phyloP scores from a whole-genome alignment of 2,797 vertebrate species.

The Pyrocephalus nanus region DNA sequence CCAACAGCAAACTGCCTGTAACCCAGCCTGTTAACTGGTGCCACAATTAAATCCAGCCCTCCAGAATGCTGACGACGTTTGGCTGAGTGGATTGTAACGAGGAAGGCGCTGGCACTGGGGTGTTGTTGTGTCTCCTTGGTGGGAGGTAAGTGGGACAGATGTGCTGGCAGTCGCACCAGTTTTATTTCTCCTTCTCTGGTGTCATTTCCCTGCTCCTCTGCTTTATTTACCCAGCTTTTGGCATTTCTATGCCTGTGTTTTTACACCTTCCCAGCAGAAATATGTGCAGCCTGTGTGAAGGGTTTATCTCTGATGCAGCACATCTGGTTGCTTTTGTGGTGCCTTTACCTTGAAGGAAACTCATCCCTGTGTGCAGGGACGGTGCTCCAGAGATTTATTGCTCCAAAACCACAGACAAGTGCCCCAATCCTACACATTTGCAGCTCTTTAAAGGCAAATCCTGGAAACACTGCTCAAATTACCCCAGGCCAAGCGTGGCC shows the following conservation, averaged over 20 bases:
- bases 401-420: rapidly evolving
- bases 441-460: neutral
- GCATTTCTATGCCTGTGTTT: neutral
- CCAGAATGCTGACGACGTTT: constrained; percentile 34
- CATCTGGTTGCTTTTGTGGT: no score
- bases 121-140: neutral
- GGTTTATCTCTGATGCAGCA: rapidly evolving
- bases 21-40: constrained; percentile 27
- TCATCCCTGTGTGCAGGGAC: neutral
- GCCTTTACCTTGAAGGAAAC: neutral
- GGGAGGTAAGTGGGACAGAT: constrained; percentile 52
- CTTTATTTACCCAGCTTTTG: neutral
- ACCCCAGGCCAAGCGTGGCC: rapidly evolving
- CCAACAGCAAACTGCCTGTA: neutral
- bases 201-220: neutral
- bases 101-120: constrained; percentile 13
- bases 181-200: neutral
- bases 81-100: constrained; percentile 45
- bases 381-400: neutral
- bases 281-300: rapidly evolving
- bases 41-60: constrained; percentile 52
- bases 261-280: neutral
- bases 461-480: neutral
- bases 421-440: neutral
- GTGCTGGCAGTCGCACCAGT: neutral